Base-by-base conservation (phyloP, 2,113 vertebrate species). In the Antennarius striatus region DNA sequence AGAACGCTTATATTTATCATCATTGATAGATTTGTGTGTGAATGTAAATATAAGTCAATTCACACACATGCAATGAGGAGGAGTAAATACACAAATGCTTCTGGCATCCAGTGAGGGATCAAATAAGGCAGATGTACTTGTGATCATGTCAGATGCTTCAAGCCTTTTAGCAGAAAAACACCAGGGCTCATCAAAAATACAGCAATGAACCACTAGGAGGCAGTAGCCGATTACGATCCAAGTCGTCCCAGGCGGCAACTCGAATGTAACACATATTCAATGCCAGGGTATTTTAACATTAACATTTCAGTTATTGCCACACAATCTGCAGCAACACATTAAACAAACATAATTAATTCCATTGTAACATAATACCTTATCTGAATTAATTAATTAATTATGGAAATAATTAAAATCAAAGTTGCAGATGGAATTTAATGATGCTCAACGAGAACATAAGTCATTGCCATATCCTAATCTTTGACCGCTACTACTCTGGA, bases 161-260 rank as follows among this genome's bases (percentile, higher is more conserved):
- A 86, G 77, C 78, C 70, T 79, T 80, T 77, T 32, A 69, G 55
- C 32, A 63, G 59, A n/a, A 56, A 69, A 84, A 76, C 68, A 62
- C 48, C 54, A 49, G 13, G 10, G 56, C 68, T 66, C 17, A 59
- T 66, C 43, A 46, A 39, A 56, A 70, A 9, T 68, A 67, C 55
- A 56, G 15, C 10, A 17, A 61, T 10, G 6, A n/a, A 63, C 87
- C 92, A 89, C 85, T 75, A 80, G 88, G 82, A 71, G 90, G 88
- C 90, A 91, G 87, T 87, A 86, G 63, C 32, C 72, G 55, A 63
- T 65, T 50, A 72, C 63, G 71, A 58, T 79, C 17, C 55, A 60
- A 58, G 12, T n/a, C 1, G 28, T 29, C 16, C 54, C 68, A 39
- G 10, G 56, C 11, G 70, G 65, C 28, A 13, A 17, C 16, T 30